Evolutionary conservation across 2,888 invertebrate genomes (phyloP).

Genomic region (Eumacrocentrus americanus): DNA sequence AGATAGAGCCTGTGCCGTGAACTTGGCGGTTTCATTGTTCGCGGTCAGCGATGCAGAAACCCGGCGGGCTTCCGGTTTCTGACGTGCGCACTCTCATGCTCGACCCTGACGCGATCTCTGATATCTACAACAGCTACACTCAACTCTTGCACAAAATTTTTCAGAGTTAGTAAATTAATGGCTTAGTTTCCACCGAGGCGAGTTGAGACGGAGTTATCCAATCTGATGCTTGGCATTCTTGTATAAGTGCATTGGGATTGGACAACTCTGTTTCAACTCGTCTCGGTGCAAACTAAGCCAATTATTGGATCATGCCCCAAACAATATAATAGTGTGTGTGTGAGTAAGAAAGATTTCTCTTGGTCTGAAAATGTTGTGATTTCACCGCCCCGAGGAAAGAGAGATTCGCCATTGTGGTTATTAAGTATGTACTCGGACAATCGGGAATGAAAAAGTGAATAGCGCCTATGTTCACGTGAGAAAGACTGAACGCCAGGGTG

Average conservation of each 20-base stretch:
- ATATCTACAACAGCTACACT: not conserved
- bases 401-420: not conserved
- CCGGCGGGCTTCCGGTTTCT: constrained; percentile 55
- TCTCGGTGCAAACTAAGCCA: no score
- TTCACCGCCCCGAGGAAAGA: constrained; percentile 16
- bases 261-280: no score
- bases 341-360: constrained; percentile 13
- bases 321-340: no score
- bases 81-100: constrained; percentile 32
- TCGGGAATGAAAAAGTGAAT: not conserved
- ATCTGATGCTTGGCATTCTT: no score
- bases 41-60: constrained; percentile 56
- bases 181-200: not conserved
- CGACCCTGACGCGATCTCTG: constrained; percentile 25
- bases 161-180: not conserved
- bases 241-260: no score
- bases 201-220: no score
- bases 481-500: not conserved
- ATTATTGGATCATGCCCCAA: no score
- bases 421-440: not conserved
- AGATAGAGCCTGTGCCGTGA: constrained; percentile 35
- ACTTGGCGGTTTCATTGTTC: constrained; percentile 54
- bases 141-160: not conserved
- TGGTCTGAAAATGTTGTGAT: constrained; percentile 1
- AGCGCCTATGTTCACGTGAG: not conserved